A percentile compares a stretch with the other conserved stretches of the same genome.
These are phyloP conservation scores for Plectrocnemia conspersa DNA, from an alignment of 1,140 invertebrate species.

Conservation along the genomic window DNA sequence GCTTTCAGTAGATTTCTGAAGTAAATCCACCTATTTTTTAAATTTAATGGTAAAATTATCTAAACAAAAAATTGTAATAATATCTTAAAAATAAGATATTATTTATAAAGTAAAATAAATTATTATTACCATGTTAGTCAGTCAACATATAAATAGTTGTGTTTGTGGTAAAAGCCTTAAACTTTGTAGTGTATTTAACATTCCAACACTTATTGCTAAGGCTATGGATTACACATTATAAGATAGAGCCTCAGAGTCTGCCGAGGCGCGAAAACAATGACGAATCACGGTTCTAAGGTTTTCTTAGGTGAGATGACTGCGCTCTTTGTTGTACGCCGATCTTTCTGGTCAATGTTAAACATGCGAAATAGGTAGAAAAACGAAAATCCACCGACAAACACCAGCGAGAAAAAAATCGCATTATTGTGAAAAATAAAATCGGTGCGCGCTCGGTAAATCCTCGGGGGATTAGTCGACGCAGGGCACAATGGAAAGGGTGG, in stretches of 20 bases:
- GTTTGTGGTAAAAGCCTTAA: too few relatives aligned
- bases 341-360: conserved; percentile 33
- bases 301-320: conserved; percentile 22
- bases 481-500: not conserved
- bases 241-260: conserved; percentile 28
- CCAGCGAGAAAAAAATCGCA: conserved; percentile 13
- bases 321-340: conserved; percentile 21
- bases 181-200: too few relatives aligned
- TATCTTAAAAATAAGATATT: too few relatives aligned
- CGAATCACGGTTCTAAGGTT: conserved; percentile 15
- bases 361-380: conserved; percentile 26
- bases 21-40: too few relatives aligned
- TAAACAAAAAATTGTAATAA: too few relatives aligned
- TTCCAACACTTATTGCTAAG: too few relatives aligned
- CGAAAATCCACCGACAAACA: conserved; percentile 30
- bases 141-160: too few relatives aligned
- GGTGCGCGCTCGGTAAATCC: not conserved
- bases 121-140: too few relatives aligned
- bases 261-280: conserved; percentile 23
- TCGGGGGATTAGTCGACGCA: conserved; percentile 3
- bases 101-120: too few relatives aligned
- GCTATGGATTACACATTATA: too few relatives aligned
- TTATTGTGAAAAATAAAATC: conserved; percentile 8
- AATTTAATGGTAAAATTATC: too few relatives aligned
- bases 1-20: too few relatives aligned